Base-by-base conservation (phyloP, 2,888 invertebrate genomes). In the Corbicula japonica region DNA sequence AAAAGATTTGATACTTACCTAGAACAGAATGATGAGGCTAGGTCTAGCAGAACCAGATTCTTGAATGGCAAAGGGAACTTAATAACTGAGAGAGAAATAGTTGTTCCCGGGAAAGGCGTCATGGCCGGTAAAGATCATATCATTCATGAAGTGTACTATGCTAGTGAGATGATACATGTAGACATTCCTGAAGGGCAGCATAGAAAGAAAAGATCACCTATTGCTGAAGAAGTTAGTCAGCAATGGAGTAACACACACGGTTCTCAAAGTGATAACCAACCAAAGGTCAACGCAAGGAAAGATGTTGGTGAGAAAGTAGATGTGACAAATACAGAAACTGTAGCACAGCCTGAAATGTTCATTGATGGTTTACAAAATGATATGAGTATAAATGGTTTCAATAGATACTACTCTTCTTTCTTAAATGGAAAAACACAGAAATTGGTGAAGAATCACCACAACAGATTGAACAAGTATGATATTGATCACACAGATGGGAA, bases 141-240 rank as follows among this genome's bases (percentile, higher is more conserved):
- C 23, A 38, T 75, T 32, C 68, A 54, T 35, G 66, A 81, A 62
- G 63, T 78, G 10, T 70, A 75, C 28, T 75, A 72, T 75, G 77
- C 82, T 21, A 78, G 77, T 65, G 72, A 46, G 50, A 71, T 48
- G 56, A 66, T 28, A 58, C 50, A 71, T 41, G 41, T 6, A 32
- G 15, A n/a, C n/a, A n/a, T 2, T 26, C 4, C 10, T 32, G 52
- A 52, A 38, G 32, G 30, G 26, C 56, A 28, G 10, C 38, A 38
- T 6, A 28, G 58, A 10, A 15, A 30, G 15, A 68, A 41, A 58
- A 56, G 68, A 32, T 68, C 68, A 28, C 12, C 44, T 23, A 58
- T 28, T 28, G 38, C 68, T 23, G 56, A 56, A 15, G 35, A 65
- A 28, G 26, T 52, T 23, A 38, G 23, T 18, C 50, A 15, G 1